Conservation (phyloP, 2,888 invertebrate genomes). For the Entomobrya proxima region DNA sequence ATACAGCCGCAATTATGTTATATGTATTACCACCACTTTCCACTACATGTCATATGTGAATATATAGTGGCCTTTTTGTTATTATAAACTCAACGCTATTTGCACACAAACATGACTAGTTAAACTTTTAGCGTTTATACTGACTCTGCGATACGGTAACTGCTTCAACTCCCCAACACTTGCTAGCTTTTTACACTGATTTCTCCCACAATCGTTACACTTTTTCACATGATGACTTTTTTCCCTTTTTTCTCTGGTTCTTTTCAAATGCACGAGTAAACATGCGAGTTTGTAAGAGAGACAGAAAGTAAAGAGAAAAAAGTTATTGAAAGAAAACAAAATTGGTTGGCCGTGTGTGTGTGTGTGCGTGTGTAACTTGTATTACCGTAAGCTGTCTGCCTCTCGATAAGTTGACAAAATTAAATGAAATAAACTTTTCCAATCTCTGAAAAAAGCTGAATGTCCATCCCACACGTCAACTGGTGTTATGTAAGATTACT, state of each 20-base stretch:
- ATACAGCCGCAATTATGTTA: not conserved
- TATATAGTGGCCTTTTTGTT: not conserved
- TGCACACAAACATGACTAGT: not conserved
- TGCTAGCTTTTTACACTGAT: conserved; percentile 10
- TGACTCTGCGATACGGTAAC: not conserved
- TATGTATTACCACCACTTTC: not conserved
- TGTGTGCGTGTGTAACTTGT: conserved; percentile 6
- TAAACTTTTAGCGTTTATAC: not conserved
- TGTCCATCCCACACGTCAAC: not conserved
- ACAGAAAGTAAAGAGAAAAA: not conserved
- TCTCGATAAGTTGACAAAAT: conserved; percentile 10
- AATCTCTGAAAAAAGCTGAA: conserved; percentile 33
- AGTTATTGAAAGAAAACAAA: conserved; percentile 9
- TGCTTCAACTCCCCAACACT: conserved; percentile 10
- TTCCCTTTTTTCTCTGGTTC: not conserved
- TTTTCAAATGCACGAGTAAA: not conserved
- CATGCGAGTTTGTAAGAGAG: not conserved
- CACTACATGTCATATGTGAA: not conserved
- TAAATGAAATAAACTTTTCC: conserved; percentile 49
- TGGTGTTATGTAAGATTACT: too few species aligned
- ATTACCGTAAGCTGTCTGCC: not conserved
- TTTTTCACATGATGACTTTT: conserved; percentile 21
- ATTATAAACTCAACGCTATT: not conserved
- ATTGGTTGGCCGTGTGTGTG: conserved; percentile 13
- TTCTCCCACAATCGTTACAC: not conserved